phyloP scores from a whole-genome alignment of 2,797 vertebrate species.

The Myioborus miniatus region DNA sequence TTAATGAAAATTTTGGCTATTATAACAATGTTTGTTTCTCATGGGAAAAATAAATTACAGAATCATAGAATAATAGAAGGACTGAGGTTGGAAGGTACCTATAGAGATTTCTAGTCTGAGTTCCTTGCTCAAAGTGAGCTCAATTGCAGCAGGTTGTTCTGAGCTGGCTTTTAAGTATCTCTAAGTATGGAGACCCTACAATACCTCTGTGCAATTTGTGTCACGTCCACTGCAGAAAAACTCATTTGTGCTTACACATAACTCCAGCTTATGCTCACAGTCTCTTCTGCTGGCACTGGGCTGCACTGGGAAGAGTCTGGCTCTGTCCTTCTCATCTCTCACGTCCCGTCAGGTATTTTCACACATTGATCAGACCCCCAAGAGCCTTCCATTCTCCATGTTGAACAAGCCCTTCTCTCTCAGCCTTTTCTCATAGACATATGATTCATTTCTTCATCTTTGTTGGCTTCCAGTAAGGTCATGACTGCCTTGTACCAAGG shows the following conservation, averaged over 20 bases:
- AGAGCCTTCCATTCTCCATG: not conserved
- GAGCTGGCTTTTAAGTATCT: not conserved
- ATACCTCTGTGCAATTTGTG: not conserved
- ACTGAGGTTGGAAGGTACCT: not conserved
- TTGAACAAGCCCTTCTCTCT: not conserved
- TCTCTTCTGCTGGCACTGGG: not conserved
- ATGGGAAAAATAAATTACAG: not conserved
- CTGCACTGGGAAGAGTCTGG: not conserved
- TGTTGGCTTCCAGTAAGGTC: not conserved
- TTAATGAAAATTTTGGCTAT: not conserved
- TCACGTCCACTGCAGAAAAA: not conserved
- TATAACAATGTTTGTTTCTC: not conserved
- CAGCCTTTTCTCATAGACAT: not conserved
- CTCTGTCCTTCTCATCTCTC: not conserved
- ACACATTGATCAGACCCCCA: not conserved
- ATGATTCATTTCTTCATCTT: not conserved
- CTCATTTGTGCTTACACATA: not conserved
- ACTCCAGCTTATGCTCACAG: not conserved
- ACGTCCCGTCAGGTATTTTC: not conserved
- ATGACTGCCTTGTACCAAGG: not conserved
- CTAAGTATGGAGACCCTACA: not conserved
- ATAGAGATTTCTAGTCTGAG: not conserved
- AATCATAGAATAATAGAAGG: not conserved
- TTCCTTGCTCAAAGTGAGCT: not conserved
- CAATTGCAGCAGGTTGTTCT: not conserved